A percentile compares a stretch with the other conserved stretches of the same genome.
Conservation (phyloP, 2,888 invertebrate genomes). For the Spatulosminthurus flaviceps region DNA sequence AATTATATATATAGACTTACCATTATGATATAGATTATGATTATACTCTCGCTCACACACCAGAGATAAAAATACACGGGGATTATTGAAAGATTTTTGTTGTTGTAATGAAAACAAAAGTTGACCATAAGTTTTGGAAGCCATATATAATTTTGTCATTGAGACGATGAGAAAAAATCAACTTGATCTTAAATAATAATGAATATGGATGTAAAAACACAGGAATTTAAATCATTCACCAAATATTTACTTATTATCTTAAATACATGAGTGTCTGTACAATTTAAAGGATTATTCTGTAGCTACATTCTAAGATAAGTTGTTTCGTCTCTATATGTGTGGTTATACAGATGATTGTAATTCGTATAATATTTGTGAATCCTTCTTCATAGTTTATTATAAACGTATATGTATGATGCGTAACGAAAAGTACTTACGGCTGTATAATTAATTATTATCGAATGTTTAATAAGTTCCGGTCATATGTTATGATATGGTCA, state of each 20-base stretch:
- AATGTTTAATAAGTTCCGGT: too few species aligned
- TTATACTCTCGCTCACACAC: too few species aligned
- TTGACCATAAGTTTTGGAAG: neutral
- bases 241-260: neutral
- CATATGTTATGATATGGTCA: neutral
- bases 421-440: constrained; percentile 2
- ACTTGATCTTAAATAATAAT: neutral
- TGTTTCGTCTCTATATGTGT: neutral
- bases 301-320: neutral
- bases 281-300: neutral
- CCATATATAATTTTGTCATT: neutral
- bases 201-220: neutral
- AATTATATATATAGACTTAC: neutral
- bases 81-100: too few species aligned
- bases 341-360: neutral
- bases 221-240: constrained; percentile 4
- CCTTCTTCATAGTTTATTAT: neutral
- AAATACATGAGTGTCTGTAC: neutral
- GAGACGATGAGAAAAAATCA: neutral
- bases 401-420: neutral
- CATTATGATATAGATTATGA: too few species aligned
- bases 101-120: too few species aligned
- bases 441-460: neutral
- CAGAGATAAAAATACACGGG: too few species aligned
- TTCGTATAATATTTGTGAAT: neutral